Evolutionary conservation across 2,113 vertebrate species (phyloP).

Genomic region (Gnathonemus longibarbis): DNA sequence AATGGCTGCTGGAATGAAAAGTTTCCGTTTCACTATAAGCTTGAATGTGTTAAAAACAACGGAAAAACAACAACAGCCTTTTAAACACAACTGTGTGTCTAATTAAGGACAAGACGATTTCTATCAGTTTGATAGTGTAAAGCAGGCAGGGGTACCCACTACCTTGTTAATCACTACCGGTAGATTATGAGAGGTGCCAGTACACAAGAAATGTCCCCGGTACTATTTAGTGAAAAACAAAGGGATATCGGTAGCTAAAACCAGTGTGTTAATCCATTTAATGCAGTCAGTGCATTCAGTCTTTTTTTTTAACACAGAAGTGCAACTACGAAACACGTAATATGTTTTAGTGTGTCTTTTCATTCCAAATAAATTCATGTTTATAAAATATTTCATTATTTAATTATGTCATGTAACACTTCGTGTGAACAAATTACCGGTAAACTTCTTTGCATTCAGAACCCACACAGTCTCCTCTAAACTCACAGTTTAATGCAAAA

Average conservation of each 20-base stretch:
- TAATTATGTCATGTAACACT: not conserved
- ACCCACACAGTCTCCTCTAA: not conserved
- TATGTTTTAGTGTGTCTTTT: not conserved
- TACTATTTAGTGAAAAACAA: not conserved
- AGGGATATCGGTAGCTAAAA: not conserved
- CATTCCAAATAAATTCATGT: not conserved
- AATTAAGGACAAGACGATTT: not conserved
- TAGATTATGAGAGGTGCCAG: not conserved
- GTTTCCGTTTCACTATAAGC: not conserved
- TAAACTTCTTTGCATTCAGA: not conserved
- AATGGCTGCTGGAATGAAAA: slow-evolving; percentile 16
- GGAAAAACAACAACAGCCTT: too few species aligned
- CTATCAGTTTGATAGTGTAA: not conserved
- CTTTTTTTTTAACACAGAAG: not conserved
- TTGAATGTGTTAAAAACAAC: not conserved
- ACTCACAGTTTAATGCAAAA: not conserved
- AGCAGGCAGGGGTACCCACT: not conserved
- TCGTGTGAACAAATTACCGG: not conserved
- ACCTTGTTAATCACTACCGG: not conserved
- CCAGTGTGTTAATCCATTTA: not conserved
- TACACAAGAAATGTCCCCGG: not conserved
- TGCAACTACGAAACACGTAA: not conserved
- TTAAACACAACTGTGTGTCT: not conserved
- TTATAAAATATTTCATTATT: not conserved
- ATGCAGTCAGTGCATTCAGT: not conserved